Evolutionary conservation across 2,113 vertebrate species (phyloP).

Genomic region (Oreochromis niloticus): DNA sequence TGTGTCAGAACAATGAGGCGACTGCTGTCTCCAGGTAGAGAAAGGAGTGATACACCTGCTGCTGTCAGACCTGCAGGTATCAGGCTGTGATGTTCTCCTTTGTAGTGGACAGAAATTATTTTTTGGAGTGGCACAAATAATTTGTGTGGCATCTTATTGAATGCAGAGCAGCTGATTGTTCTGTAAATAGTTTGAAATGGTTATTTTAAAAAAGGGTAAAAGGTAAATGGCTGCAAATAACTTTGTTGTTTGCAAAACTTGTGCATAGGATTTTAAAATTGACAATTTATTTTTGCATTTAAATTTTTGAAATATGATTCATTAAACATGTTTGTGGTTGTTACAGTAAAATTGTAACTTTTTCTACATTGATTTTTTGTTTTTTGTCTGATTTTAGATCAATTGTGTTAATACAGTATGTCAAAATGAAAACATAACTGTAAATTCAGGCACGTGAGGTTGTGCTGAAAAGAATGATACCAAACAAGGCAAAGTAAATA

Average conservation of each 20-base stretch:
- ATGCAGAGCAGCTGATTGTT: too few species aligned
- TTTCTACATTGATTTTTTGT: background rate
- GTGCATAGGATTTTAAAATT: accelerated
- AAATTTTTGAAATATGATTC: background rate
- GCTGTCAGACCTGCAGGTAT: too few species aligned
- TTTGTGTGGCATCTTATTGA: too few species aligned
- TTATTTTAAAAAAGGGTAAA: too few species aligned
- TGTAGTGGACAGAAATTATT: too few species aligned
- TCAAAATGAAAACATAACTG: background rate
- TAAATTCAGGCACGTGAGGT: background rate
- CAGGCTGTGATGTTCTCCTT: too few species aligned
- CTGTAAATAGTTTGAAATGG: too few species aligned
- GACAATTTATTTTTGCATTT: background rate
- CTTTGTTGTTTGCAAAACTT: background rate
- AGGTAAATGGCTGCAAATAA: background rate
- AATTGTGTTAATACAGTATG: accelerated
- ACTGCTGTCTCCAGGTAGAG: too few species aligned
- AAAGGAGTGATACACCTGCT: too few species aligned
- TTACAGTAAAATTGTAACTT: background rate
- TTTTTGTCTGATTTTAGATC: background rate
- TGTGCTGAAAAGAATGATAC: accelerated
- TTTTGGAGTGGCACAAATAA: too few species aligned
- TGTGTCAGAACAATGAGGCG: too few species aligned
- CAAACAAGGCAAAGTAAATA: background rate
- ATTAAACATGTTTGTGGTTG: background rate